These are phyloP conservation scores for Ceratitis capitata DNA, from an alignment of 1,140 invertebrate species.

Conservation along the genomic window DNA sequence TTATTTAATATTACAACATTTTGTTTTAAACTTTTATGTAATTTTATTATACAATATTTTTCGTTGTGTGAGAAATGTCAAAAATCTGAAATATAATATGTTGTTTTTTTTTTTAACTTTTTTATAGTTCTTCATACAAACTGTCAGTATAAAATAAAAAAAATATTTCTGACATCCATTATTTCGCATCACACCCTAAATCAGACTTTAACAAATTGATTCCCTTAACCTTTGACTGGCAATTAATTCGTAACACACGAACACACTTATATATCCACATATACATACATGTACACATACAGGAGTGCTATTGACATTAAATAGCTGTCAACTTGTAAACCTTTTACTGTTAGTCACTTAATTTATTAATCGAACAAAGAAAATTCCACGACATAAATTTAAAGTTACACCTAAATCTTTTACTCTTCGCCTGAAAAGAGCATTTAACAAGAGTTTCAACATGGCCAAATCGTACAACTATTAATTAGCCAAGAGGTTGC, in stretches of 20 bases:
- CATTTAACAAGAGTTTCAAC: not conserved
- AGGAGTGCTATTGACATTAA: not conserved
- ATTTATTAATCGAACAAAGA: conserved; percentile 23
- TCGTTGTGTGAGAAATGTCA: too few species aligned
- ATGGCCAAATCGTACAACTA: not conserved
- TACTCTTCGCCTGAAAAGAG: not conserved
- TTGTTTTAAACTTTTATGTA: too few species aligned
- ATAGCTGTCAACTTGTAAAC: not conserved
- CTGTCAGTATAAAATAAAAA: not conserved
- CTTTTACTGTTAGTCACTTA: conserved; percentile 39
- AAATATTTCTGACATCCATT: too few species aligned
- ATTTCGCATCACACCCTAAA: not conserved
- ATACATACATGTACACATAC: not conserved
- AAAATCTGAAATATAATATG: too few species aligned
- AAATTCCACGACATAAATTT: not conserved
- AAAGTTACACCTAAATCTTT: not conserved
- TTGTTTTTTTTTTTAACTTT: too few species aligned
- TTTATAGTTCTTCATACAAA: not conserved
- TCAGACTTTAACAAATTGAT: not conserved
- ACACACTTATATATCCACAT: not conserved
- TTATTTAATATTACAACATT: too few species aligned
- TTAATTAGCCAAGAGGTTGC: not conserved
- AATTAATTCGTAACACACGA: not conserved
- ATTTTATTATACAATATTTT: too few species aligned
- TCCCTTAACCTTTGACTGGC: not conserved